Evolutionary conservation across 2,888 invertebrate genomes (phyloP), one percentile per base, ranked within the genome.

Genomic region (Dicycla oo): DNA sequence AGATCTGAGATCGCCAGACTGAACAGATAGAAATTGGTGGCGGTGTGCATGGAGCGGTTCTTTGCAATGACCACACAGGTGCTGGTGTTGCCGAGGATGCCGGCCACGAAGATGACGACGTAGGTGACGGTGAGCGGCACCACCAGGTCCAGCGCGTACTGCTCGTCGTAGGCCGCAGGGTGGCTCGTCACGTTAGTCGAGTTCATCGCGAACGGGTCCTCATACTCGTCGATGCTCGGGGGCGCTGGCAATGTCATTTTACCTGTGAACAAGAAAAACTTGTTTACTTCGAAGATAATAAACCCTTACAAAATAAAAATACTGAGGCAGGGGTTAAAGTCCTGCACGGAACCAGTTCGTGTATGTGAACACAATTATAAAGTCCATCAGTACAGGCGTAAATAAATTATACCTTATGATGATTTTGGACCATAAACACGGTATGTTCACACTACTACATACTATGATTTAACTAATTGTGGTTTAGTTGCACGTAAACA

Each of bases 11-110:
- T 96, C 1, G 98, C 98, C 79, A 98, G 94, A 88, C 97, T 98
- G 94, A 98, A 98, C 51, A 98, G 95, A 89, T 98, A 98, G 90
- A 97, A 98, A 93, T 98, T 98, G 8, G 98, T 98, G 2, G 98
- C 97, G 0, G 98, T 98, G 92, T 98, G 98, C 98, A 98, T 98
- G 78, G 97, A 97, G 70, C 97, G 96, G 89, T 98, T 98, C 64
- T 97, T 95, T 0, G 97, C 97, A 51, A 98, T 98, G 8, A 98
- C 98, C 15, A 98, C 96, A 89, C 98, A 98, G 0, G 98, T 98
- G 90, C 97, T 97, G 61, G 98, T 96, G 89, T 98, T 98, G 1
- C 98, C 98, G n/a, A 98, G 91, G 30, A 98, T 95, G 0, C 98
- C 98, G 5, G 97, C 97, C 53, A 98, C 90, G 89, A 98, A 97